Conservation (phyloP, 2,113 vertebrate species). For the Eulemur macaco region DNA sequence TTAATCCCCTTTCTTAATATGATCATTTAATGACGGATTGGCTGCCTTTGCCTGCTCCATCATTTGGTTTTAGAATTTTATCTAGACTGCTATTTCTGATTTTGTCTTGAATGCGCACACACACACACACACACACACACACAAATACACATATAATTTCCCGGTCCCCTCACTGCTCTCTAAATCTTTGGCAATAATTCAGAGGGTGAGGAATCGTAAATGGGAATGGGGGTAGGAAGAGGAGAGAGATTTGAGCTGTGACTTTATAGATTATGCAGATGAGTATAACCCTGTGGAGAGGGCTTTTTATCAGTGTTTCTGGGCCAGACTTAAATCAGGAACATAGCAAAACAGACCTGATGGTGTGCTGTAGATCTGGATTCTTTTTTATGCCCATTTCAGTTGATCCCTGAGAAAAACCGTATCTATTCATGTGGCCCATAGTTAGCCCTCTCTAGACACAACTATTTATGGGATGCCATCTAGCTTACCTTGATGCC, state of each 20-base stretch:
- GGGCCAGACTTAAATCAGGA: not conserved
- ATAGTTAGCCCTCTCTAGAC: not conserved
- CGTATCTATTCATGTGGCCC: not conserved
- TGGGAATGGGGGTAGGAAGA: not conserved
- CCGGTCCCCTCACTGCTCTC: not conserved
- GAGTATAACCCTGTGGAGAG: not conserved
- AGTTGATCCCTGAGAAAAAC: not conserved
- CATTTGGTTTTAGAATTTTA: slow-evolving; percentile 55
- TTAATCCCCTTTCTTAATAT: slow-evolving; percentile 28
- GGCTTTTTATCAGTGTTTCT: slow-evolving; percentile 39
- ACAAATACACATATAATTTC: not conserved
- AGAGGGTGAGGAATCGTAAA: not conserved
- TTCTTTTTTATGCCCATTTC: not conserved
- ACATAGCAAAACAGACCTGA: not conserved
- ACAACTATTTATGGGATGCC: not conserved
- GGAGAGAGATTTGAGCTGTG: not conserved
- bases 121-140: not conserved
- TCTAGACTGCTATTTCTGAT: not conserved
- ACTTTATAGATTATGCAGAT: not conserved
- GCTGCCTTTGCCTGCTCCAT: not conserved
- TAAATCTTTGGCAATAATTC: slow-evolving; percentile 12
- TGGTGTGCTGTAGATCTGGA: not conserved
- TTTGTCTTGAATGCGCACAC: slow-evolving; percentile 10
- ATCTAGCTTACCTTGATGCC: not conserved
- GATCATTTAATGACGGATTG: slow-evolving; percentile 41